A percentile compares a stretch with the other conserved stretches of the same genome.
Conservation (phyloP, 1,140 invertebrate species). For the Lepidurus arcticus region DNA sequence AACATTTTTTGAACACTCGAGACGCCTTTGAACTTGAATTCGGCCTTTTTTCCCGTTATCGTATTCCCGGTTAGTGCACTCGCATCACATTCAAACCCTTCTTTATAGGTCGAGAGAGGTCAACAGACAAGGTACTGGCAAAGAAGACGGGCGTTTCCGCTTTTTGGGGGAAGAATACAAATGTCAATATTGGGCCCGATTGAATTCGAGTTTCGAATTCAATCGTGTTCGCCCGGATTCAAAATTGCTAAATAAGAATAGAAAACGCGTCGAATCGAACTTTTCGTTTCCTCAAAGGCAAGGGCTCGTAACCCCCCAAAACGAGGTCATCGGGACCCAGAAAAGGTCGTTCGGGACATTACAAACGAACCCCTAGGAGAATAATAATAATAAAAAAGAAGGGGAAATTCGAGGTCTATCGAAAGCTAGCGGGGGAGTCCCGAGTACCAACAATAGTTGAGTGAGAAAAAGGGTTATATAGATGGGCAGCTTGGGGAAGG, state of each 20-base stretch:
- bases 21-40: background rate
- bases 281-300: background rate
- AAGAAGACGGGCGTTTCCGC: background rate
- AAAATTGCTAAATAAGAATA: background rate
- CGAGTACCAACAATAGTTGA: background rate
- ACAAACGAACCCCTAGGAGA: background rate
- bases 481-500: background rate
- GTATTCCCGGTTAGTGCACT: background rate
- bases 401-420: background rate
- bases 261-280: background rate
- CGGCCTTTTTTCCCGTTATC: conserved; percentile 15
- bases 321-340: background rate
- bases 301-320: background rate
- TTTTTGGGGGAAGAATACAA: background rate
- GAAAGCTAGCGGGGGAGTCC: conserved; percentile 17
- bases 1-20: background rate
- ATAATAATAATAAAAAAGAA: conserved; percentile 11
- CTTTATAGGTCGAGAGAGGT: background rate
- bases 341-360: background rate
- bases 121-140: background rate
- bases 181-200: background rate
- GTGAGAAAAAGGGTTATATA: background rate
- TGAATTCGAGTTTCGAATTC: background rate
- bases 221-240: background rate
- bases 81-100: background rate